Conservation (phyloP, 2,113 vertebrate genomes). For the Labeo catla region DNA sequence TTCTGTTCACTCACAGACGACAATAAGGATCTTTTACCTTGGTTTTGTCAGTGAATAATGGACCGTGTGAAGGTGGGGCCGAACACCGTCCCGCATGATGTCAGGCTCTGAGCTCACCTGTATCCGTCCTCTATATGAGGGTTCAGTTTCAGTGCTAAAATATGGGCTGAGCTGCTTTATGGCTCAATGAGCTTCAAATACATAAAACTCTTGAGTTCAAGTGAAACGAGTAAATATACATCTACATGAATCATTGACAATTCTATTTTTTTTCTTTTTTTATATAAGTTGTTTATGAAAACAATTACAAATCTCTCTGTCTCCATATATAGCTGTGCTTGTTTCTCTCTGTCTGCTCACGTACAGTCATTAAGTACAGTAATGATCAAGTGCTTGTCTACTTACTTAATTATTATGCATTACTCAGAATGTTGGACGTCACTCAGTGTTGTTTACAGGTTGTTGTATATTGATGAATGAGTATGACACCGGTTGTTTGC, state of each 20-base stretch:
- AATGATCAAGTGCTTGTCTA: not conserved
- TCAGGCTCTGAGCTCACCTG: not conserved
- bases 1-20: conserved; percentile 56
- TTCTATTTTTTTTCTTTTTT: too few relatives aligned
- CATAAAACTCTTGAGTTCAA: not conserved
- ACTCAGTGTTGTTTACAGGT: not conserved
- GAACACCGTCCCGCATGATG: not conserved
- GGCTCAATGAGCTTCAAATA: not conserved
- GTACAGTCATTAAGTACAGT: not conserved
- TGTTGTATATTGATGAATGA: not conserved
- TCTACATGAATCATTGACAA: not conserved
- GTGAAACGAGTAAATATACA: not conserved
- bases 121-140: not conserved
- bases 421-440: not conserved
- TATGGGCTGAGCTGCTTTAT: not conserved
- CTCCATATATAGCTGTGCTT: too few relatives aligned
- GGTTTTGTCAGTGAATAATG: conserved; percentile 52
- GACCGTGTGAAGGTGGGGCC: not conserved
- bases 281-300: too few relatives aligned
- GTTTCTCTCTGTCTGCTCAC: not conserved
- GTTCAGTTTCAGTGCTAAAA: not conserved
- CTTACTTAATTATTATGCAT: not conserved
- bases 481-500: not conserved
- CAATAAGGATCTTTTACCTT: not conserved
- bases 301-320: too few relatives aligned